Evolutionary conservation across 2,113 vertebrate species (phyloP).

Genomic region (Pelvicachromis taeniatus): DNA sequence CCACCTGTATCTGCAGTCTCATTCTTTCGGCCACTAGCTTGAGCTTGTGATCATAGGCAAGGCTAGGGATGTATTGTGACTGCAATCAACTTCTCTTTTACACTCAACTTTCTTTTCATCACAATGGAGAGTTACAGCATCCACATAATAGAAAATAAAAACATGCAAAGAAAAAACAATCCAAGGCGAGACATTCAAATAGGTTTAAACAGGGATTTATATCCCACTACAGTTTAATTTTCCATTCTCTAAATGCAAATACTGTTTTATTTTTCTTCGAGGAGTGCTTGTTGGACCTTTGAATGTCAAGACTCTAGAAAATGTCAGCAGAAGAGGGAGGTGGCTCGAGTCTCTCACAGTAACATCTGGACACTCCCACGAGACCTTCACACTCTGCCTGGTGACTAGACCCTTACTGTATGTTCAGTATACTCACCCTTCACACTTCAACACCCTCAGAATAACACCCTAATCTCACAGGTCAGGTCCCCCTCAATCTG

Average conservation of each 20-base stretch:
- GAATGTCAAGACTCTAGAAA: conserved; percentile 7
- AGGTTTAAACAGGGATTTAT: background rate
- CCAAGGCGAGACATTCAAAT: background rate
- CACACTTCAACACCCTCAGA: conserved; percentile 43
- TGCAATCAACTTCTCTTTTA: background rate
- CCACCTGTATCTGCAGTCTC: background rate
- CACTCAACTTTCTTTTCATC: background rate
- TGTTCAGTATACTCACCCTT: conserved; percentile 29
- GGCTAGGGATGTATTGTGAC: background rate
- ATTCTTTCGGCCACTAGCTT: background rate
- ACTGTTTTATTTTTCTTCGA: background rate
- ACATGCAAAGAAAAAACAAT: background rate
- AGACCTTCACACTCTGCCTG: conserved; percentile 40
- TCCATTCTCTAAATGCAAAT: background rate
- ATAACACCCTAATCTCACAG: conserved; percentile 19
- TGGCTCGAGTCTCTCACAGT: background rate
- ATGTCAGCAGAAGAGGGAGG: conserved; percentile 1
- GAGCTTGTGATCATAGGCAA: background rate
- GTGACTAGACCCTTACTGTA: conserved; percentile 2
- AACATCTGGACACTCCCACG: conserved; percentile 64
- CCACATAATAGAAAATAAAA: background rate
- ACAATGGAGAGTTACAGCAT: background rate
- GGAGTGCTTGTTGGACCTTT: background rate
- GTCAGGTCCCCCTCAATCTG: background rate
- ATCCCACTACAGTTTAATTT: background rate